Base-by-base conservation (phyloP, 2,888 invertebrate species). In the Trissonchulus latispiculum region DNA sequence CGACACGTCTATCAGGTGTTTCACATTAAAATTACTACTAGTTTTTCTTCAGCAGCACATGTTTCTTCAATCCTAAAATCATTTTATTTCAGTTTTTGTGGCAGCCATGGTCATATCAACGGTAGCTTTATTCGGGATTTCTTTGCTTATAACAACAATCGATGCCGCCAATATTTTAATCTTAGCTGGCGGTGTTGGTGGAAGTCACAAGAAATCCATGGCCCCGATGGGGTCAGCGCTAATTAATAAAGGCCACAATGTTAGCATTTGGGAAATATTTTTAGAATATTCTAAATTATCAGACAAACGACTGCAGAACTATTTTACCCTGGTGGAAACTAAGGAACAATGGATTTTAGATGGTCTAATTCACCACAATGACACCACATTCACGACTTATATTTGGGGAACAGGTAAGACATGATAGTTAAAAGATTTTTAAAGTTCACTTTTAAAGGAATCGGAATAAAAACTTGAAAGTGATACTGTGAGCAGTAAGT, bases 81-180 rank as follows among this genome's bases (percentile, higher is more conserved):
- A n/a, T n/a, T n/a, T n/a, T n/a, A n/a, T n/a, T n/a, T n/a, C n/a
- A n/a, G n/a, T n/a, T n/a, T n/a, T n/a, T n/a, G n/a, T n/a, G n/a
- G n/a, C n/a, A n/a, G n/a, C n/a, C n/a, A n/a, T n/a, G n/a, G n/a
- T n/a, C n/a, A n/a, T n/a, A n/a, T n/a, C n/a, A n/a, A n/a, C n/a
- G n/a, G n/a, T n/a, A n/a, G n/a, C n/a, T n/a, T n/a, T n/a, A n/a
- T n/a, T n/a, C n/a, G n/a, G n/a, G n/a, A n/a, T n/a, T n/a, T n/a
- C n/a, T n/a, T n/a, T n/a, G n/a, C n/a, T n/a, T n/a, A n/a, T n/a
- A n/a, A n/a, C n/a, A n/a, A n/a, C n/a, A n/a, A n/a, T n/a, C n/a
- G n/a, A n/a, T n/a, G n/a, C n/a, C n/a, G n/a, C n/a, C n/a, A 68
- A 68, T 32, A 68, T 68, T 68, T 33, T 68, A 33, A 36, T 68